Percentiles rank a stretch among this genome's conserved stretches.
phyloP scores from a whole-genome alignment of 2,113 vertebrate species.

The Aix galericulata region DNA sequence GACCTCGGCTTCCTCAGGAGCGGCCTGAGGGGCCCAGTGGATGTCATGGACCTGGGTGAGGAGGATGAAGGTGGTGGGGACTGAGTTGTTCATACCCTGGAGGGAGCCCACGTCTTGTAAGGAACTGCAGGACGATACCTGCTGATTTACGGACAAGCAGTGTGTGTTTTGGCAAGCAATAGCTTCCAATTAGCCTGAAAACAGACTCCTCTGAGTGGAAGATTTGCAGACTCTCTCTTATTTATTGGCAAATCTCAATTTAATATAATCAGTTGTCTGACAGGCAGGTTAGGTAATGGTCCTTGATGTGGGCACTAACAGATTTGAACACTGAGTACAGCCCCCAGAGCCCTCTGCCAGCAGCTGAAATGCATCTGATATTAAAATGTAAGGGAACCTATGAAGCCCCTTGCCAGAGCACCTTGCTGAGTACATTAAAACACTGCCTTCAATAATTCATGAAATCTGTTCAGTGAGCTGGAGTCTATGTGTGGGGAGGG shows the following conservation, averaged over 20 bases:
- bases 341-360: constrained; percentile 28
- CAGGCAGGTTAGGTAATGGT: constrained; percentile 31
- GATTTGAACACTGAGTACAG: not conserved
- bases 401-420: constrained; percentile 33
- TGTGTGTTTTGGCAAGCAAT: constrained; percentile 23
- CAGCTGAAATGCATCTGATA: not conserved
- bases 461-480: not conserved
- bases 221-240: constrained; percentile 4
- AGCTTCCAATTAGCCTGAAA: constrained; percentile 52
- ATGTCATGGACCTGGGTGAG: not conserved
- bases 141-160: not conserved
- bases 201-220: constrained; percentile 5
- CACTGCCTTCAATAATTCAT: not conserved
- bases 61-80: not conserved
- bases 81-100: not conserved
- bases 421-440: constrained; percentile 42
- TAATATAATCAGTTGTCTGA: constrained; percentile 22
- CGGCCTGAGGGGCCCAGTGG: accelerated
- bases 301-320: not conserved
- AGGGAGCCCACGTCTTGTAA: not conserved
- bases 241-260: constrained; percentile 40
- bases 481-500: not conserved
- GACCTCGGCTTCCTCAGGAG: not conserved
- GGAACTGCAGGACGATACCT: not conserved
- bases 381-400: not conserved